phyloP scores from a whole-genome alignment of 1,140 invertebrate species.

The Scaptomyza pallida region DNA sequence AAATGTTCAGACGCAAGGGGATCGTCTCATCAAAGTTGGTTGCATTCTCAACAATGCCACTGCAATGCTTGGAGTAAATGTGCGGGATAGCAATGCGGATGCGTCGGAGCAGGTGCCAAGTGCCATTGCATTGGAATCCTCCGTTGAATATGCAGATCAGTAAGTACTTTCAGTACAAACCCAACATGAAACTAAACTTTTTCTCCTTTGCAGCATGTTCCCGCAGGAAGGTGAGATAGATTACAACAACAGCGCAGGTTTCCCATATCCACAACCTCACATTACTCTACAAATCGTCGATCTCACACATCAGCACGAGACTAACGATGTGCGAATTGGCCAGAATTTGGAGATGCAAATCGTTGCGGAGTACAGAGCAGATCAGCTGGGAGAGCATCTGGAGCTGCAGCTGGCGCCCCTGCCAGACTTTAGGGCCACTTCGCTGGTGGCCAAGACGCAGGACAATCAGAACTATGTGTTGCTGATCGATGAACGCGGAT shows the following conservation, averaged over 20 bases:
- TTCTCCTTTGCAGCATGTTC: conserved; percentile 39
- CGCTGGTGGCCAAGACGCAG: conserved; percentile 84
- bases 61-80: conserved; percentile 24
- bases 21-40: conserved; percentile 87
- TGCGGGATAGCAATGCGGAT: conserved; percentile 41
- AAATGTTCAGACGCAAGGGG: conserved; percentile 87
- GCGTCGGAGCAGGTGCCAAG: conserved; percentile 63
- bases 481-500: conserved; percentile 87
- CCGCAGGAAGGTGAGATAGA: conserved; percentile 62
- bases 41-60: conserved; percentile 85
- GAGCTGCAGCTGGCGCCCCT: conserved; percentile 61
- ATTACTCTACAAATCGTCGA: conserved; percentile 76
- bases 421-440: conserved; percentile 75
- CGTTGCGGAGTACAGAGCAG: conserved; percentile 62
- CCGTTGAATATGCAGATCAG: conserved; percentile 72
- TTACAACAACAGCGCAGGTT: conserved; percentile 61
- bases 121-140: conserved; percentile 75
- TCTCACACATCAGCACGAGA: conserved; percentile 72
- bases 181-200: background rate
- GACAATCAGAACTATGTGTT: conserved; percentile 85
- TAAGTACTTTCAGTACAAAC: conserved; percentile 17
- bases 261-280: conserved; percentile 57
- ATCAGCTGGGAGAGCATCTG: conserved; percentile 51
- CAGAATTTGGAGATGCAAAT: conserved; percentile 79
- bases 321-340: conserved; percentile 79